These are phyloP conservation scores for Drosophila azteca DNA, from an alignment of 1,140 invertebrate genomes.

Conservation along the genomic window DNA sequence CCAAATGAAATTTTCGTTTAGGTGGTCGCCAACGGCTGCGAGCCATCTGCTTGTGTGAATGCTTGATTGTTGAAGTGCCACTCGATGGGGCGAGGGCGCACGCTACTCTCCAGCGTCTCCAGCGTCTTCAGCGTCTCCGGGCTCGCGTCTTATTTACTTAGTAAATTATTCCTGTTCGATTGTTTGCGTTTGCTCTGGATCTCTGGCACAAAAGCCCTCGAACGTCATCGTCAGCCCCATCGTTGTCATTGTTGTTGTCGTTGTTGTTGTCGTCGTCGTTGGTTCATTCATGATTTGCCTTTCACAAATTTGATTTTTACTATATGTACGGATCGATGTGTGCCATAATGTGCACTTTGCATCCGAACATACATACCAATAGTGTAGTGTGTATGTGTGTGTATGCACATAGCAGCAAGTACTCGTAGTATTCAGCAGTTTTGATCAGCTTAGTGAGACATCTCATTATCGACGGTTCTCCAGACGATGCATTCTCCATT, in stretches of 20 bases:
- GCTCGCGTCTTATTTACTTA: slow-evolving; percentile 75
- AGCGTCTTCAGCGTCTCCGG: slow-evolving; percentile 46
- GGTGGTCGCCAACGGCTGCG: slow-evolving; percentile 70
- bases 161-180: slow-evolving; percentile 82
- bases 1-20: slow-evolving; percentile 76
- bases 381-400: neutral
- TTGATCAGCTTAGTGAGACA: slow-evolving; percentile 59
- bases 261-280: slow-evolving; percentile 6
- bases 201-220: slow-evolving; percentile 76
- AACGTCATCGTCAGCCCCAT: slow-evolving; percentile 69
- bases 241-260: slow-evolving; percentile 12
- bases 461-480: slow-evolving; percentile 46
- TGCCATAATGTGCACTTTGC: slow-evolving; percentile 44
- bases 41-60: slow-evolving; percentile 81
- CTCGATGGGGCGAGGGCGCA: slow-evolving; percentile 77
- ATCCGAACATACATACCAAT: slow-evolving; percentile 36
- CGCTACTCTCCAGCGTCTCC: slow-evolving; percentile 65
- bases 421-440: slow-evolving; percentile 32
- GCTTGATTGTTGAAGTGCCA: slow-evolving; percentile 82
- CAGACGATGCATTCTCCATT: slow-evolving; percentile 23
- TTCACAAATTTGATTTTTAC: slow-evolving; percentile 66
- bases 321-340: slow-evolving; percentile 2
- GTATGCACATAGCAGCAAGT: too few relatives aligned
- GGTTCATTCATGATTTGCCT: slow-evolving; percentile 72
- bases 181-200: slow-evolving; percentile 81